A percentile compares a stretch with the other conserved stretches of the same genome.
phyloP scores from a whole-genome alignment of 1,140 invertebrate species.

The Drosophila busckii region DNA sequence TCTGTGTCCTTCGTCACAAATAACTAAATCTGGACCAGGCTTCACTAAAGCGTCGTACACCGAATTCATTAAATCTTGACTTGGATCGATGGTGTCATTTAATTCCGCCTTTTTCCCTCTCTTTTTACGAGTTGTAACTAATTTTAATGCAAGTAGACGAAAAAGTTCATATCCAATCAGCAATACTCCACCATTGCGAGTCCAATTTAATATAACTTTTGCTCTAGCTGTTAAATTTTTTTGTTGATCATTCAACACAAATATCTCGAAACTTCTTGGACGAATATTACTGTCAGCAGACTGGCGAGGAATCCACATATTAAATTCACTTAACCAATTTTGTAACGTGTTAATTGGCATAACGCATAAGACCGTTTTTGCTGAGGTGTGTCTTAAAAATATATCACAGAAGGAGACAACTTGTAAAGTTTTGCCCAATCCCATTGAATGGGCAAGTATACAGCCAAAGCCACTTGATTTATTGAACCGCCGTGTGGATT shows the following conservation, averaged over 20 bases:
- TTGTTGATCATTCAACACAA: constrained; percentile 95
- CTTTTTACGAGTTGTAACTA: constrained; percentile 79
- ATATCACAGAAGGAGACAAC: constrained; percentile 97
- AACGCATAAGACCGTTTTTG: constrained; percentile 94
- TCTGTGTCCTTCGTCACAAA: constrained; percentile 97
- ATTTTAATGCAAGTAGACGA: constrained; percentile 90
- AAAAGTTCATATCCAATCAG: constrained; percentile 99
- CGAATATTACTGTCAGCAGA: constrained; percentile 80
- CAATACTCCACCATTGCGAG: constrained; percentile 92
- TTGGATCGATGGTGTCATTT: constrained; percentile 84
- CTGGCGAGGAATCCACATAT: constrained; percentile 93
- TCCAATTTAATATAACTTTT: constrained; percentile 91
- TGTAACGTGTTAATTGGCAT: constrained; percentile 99
- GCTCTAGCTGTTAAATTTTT: constrained; percentile 93
- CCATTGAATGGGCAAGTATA: constrained; percentile 99
- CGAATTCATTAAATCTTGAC: constrained; percentile 90
- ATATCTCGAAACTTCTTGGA: constrained; percentile 90
- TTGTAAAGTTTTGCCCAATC: constrained; percentile 98
- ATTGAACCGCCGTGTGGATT: constrained; percentile 92
- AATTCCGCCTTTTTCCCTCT: constrained; percentile 80
- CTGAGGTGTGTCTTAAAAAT: constrained; percentile 93
- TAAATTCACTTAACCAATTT: constrained; percentile 99
- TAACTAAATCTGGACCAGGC: constrained; percentile 96
- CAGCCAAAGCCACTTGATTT: constrained; percentile 97
- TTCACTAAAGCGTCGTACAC: constrained; percentile 92